phyloP scores from a whole-genome alignment of 2,888 invertebrate species.

The Pachydiplax longipennis region DNA sequence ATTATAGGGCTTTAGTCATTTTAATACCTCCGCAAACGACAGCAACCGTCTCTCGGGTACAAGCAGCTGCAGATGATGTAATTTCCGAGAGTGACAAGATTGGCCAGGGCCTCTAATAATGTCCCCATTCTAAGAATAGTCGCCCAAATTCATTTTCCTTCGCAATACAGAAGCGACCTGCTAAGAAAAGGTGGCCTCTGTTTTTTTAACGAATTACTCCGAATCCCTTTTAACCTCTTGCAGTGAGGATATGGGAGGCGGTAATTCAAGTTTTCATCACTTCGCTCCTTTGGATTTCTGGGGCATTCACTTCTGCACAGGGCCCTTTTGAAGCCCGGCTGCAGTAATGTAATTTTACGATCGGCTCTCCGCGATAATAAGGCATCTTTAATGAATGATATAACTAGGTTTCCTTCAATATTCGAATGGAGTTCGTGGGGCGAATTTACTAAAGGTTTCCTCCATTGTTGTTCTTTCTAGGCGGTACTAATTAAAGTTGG shows the following conservation, averaged over 20 bases:
- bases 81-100: slow-evolving; percentile 20
- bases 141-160: not conserved
- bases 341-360: not conserved
- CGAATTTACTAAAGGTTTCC: not conserved
- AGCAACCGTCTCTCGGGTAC: not conserved
- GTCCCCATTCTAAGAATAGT: not conserved
- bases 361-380: not conserved
- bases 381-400: not conserved
- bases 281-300: not conserved
- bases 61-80: not conserved
- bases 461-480: too few species aligned
- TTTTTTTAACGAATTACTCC: slow-evolving; percentile 3
- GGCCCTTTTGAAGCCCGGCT: not conserved
- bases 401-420: not conserved
- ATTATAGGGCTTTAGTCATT: not conserved
- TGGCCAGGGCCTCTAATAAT: not conserved
- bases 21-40: slow-evolving; percentile 20
- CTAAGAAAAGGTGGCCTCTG: not conserved
- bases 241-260: not conserved
- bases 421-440: not conserved
- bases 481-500: too few species aligned
- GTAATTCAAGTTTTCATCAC: not conserved
- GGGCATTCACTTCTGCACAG: not conserved
- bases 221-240: not conserved
- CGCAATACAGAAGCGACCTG: not conserved